phyloP scores from a whole-genome alignment of 2,113 vertebrate genomes.

The Anarhynchus alexandrinus region DNA sequence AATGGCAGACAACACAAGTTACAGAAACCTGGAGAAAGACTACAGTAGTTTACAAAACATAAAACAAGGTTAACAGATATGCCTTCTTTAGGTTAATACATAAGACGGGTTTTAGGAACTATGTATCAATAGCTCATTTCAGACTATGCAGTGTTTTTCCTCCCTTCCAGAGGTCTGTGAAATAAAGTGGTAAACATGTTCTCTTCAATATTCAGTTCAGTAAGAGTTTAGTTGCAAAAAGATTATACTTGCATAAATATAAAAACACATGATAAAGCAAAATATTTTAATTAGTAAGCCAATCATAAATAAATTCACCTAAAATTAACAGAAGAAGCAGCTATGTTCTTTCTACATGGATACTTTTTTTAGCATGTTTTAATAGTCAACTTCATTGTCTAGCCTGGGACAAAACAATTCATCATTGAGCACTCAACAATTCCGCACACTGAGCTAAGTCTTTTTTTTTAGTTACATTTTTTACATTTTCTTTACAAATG shows the following conservation, averaged over 20 bases:
- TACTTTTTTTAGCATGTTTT: conserved; percentile 53
- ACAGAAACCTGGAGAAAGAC: conserved; percentile 14
- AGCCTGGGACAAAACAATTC: conserved; percentile 67
- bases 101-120: not conserved
- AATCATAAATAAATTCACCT: conserved; percentile 97
- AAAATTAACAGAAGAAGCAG: conserved; percentile 90
- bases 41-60: not conserved
- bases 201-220: not conserved
- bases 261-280: conserved; percentile 67
- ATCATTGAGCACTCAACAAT: conserved; percentile 65
- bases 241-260: conserved; percentile 47
- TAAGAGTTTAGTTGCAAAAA: conserved; percentile 32
- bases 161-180: not conserved
- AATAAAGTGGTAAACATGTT: conserved; percentile 13
- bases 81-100: not conserved
- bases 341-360: conserved; percentile 69
- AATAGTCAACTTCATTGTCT: conserved; percentile 67
- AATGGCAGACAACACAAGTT: conserved; percentile 11
- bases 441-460: conserved; percentile 61
- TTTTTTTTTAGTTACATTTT: conserved; percentile 77
- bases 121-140: not conserved
- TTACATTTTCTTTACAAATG: conserved; percentile 85
- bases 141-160: not conserved
- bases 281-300: conserved; percentile 93
- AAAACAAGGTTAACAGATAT: conserved; percentile 25